phyloP scores from a whole-genome alignment of 1,140 invertebrate species.

The Physella acuta region DNA sequence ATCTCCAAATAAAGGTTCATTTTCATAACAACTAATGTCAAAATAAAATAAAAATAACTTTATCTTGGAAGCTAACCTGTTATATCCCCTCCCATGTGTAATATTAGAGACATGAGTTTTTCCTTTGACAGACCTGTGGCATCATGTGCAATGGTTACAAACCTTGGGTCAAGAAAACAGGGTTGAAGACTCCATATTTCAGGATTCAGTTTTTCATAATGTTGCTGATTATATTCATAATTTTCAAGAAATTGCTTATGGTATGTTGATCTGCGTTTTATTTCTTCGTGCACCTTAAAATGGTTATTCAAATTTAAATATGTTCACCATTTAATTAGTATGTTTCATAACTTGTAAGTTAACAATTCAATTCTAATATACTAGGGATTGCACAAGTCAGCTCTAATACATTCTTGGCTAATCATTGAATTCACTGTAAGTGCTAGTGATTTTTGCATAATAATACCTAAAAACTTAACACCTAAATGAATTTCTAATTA shows the following conservation, averaged over 20 bases:
- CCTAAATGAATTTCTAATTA: no score
- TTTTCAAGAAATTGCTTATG: slow-evolving; percentile 1
- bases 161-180: slow-evolving; percentile 8
- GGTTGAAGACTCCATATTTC: not conserved
- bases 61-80: not conserved
- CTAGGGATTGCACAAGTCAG: not conserved
- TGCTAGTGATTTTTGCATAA: no score
- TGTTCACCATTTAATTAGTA: not conserved
- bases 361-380: not conserved
- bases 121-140: not conserved
- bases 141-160: slow-evolving; percentile 7
- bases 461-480: no score
- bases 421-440: no score
- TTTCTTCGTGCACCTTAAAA: slow-evolving; percentile 8
- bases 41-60: not conserved
- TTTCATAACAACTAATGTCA: no score
- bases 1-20: not conserved
- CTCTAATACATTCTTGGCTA: no score
- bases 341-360: not conserved
- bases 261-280: slow-evolving; percentile 1
- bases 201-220: slow-evolving; percentile 6
- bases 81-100: slow-evolving; percentile 5
- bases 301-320: not conserved
- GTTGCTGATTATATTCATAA: not conserved
- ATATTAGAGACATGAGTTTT: not conserved